Evolutionary conservation across 2,888 invertebrate species (phyloP).

Genomic region (Halictus quadricinctus): DNA sequence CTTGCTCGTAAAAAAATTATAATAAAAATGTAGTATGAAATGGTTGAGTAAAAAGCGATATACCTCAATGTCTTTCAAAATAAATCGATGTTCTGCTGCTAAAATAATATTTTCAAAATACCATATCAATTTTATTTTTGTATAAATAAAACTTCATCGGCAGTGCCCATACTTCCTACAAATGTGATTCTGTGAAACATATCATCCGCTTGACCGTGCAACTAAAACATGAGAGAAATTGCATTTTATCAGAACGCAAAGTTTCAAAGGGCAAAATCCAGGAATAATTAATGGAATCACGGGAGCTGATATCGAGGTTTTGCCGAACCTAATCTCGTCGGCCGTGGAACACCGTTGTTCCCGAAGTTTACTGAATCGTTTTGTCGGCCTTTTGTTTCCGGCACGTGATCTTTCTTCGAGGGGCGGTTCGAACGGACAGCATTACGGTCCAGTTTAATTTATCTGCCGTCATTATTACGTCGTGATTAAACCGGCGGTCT

Average conservation of each 20-base stretch:
- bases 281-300: neutral
- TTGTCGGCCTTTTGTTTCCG: conserved; percentile 57
- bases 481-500: conserved; percentile 70
- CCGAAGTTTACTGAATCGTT: conserved; percentile 64
- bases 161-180: neutral
- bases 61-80: no score
- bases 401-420: conserved; percentile 62
- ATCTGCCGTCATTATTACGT: conserved; percentile 73
- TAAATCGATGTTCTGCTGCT: no score
- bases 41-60: no score
- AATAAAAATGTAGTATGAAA: no score
- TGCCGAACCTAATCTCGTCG: conserved; percentile 17
- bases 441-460: conserved; percentile 71
- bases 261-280: neutral
- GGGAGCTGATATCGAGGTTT: conserved; percentile 6
- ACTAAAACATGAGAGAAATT: neutral
- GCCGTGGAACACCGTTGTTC: neutral
- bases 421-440: conserved; percentile 56
- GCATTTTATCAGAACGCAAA: neutral
- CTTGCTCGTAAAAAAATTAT: no score
- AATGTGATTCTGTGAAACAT: neutral
- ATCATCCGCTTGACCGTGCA: neutral
- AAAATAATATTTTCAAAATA: no score
- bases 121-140: no score
- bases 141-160: no score